phyloP scores from a whole-genome alignment of 2,797 vertebrate genomes.

The Molothrus ater region DNA sequence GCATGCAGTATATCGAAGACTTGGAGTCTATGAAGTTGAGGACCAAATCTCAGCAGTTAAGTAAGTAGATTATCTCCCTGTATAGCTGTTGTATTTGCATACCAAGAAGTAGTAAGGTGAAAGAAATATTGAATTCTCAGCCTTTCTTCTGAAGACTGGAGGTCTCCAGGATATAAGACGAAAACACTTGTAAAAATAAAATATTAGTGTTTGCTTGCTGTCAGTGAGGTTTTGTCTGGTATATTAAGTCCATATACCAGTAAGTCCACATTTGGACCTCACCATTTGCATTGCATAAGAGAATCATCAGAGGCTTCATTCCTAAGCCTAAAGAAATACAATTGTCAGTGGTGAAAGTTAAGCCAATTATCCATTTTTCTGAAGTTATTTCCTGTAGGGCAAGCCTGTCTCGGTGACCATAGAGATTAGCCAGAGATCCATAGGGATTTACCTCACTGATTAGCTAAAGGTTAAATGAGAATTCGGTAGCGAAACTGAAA shows the following conservation, averaged over 20 bases:
- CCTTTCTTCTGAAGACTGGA: background rate
- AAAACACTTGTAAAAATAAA: background rate
- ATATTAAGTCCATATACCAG: background rate
- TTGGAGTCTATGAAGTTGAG: conserved; percentile 82
- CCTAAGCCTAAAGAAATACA: background rate
- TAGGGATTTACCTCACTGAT: background rate
- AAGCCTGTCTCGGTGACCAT: background rate
- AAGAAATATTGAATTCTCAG: background rate
- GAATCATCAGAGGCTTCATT: background rate
- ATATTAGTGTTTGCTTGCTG: background rate
- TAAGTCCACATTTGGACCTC: background rate
- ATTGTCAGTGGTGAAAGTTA: background rate
- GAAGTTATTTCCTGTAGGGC: background rate
- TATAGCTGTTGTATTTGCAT: background rate
- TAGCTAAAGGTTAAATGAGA: background rate
- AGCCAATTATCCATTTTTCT: background rate
- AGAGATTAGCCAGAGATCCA: background rate
- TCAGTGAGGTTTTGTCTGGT: background rate
- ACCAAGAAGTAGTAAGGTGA: background rate
- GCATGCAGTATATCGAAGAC: conserved; percentile 79
- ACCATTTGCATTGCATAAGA: background rate
- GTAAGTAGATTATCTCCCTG: conserved; percentile 63
- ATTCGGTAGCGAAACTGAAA: background rate
- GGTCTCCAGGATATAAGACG: background rate
- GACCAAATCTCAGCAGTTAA: conserved; percentile 82